These are phyloP conservation scores for Neosilurus hyrtlii DNA, from an alignment of 2,797 vertebrate genomes.

Conservation along the genomic window DNA sequence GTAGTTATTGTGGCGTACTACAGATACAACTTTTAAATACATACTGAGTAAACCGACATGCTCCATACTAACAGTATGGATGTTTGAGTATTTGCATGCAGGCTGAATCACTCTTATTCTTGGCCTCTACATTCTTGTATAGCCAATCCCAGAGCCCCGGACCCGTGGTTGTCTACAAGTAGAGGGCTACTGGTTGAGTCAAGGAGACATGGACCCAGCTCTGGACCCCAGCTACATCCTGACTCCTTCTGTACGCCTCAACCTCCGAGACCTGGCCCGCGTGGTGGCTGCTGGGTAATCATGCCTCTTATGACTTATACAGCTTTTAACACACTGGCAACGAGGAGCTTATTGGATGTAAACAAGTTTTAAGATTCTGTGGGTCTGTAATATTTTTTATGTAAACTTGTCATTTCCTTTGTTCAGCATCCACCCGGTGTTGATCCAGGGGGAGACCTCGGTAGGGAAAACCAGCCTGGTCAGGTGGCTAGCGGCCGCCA, in stretches of 20 bases:
- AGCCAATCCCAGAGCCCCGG: constrained; percentile 87
- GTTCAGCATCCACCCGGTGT: constrained; percentile 86
- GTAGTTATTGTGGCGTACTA: too few species aligned
- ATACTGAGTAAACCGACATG: too few species aligned
- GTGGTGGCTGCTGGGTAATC: constrained; percentile 91
- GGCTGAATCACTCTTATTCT: too few species aligned
- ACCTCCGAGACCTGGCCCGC: constrained; percentile 88
- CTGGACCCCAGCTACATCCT: constrained; percentile 88
- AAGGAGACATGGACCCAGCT: constrained; percentile 83
- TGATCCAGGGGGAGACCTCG: constrained; percentile 96
- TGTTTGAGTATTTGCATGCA: too few species aligned
- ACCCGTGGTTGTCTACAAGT: constrained; percentile 75
- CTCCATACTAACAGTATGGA: too few species aligned
- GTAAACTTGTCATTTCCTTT: neutral
- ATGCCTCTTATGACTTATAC: neutral
- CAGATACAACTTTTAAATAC: too few species aligned
- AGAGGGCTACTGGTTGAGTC: constrained; percentile 93
- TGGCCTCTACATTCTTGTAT: constrained; percentile 15
- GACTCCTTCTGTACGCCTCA: constrained; percentile 90
- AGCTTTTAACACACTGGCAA: neutral
- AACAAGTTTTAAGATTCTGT: neutral
- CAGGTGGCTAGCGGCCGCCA: constrained; percentile 86
- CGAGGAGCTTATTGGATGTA: neutral
- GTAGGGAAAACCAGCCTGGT: constrained; percentile 98
- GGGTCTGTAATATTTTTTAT: neutral